These are phyloP conservation scores for Chanos chanos DNA, from an alignment of 2,797 vertebrate genomes.

Conservation along the genomic window DNA sequence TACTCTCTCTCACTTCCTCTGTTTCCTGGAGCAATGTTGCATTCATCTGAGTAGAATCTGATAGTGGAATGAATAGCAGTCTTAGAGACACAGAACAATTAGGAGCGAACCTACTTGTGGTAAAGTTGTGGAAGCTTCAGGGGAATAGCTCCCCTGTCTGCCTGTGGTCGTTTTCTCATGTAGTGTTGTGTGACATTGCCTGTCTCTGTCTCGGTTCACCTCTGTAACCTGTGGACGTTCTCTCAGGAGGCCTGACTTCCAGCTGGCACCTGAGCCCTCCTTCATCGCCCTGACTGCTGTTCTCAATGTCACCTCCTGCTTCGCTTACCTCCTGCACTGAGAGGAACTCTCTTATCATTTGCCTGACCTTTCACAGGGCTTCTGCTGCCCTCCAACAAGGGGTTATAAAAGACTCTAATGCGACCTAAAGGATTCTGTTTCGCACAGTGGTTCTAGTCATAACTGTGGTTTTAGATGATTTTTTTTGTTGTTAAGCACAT, in stretches of 20 bases:
- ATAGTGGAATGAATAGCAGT: too few species aligned
- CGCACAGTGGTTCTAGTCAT: too few species aligned
- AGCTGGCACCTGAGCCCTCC: background rate
- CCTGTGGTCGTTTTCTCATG: too few species aligned
- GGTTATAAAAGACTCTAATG: background rate
- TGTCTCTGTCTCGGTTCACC: background rate
- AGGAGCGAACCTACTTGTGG: too few species aligned
- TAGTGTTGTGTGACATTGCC: too few species aligned
- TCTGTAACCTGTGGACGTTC: background rate
- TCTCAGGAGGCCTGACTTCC: background rate
- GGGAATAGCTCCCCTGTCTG: too few species aligned
- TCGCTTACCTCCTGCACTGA: background rate
- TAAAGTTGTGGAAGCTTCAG: too few species aligned
- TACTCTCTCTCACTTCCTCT: slow-evolving; percentile 81
- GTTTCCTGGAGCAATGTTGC: slow-evolving; percentile 69
- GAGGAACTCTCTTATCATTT: background rate
- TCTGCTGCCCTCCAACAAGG: too few species aligned
- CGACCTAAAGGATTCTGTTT: too few species aligned
- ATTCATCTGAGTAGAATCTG: slow-evolving; percentile 58
- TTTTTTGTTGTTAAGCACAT: too few species aligned
- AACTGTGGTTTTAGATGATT: too few species aligned
- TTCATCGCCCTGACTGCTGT: background rate
- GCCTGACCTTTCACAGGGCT: background rate
- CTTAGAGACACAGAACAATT: too few species aligned
- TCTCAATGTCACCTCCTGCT: background rate